A percentile compares a stretch with the other conserved stretches of the same genome.
phyloP scores from a whole-genome alignment of 1,140 invertebrate species.

The Apis florea region DNA sequence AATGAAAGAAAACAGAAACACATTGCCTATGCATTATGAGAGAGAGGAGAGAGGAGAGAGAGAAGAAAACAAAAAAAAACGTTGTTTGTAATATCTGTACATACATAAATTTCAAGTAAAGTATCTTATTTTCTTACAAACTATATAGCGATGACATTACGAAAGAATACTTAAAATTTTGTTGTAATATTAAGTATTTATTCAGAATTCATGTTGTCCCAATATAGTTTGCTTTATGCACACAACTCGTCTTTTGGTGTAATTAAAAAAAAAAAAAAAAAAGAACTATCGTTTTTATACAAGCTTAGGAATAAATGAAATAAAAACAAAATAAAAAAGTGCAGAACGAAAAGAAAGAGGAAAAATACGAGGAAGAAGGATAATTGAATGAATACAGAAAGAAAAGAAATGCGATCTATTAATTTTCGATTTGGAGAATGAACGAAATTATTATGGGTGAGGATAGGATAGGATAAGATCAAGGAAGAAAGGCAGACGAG shows the following conservation, averaged over 20 bases:
- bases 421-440: constrained; percentile 26
- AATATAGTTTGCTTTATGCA: constrained; percentile 70
- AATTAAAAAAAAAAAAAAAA: constrained; percentile 50
- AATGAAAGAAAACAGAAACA: constrained; percentile 24
- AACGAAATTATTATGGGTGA: not conserved
- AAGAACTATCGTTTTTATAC: constrained; percentile 65
- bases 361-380: not conserved
- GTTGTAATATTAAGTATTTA: constrained; percentile 74
- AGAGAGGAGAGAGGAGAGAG: constrained; percentile 10
- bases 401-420: constrained; percentile 6
- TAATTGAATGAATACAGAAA: not conserved
- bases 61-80: constrained; percentile 35
- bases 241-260: constrained; percentile 61
- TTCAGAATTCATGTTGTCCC: constrained; percentile 69
- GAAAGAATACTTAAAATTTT: constrained; percentile 72
- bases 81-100: constrained; percentile 77
- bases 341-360: not conserved
- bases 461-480: not conserved
- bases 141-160: constrained; percentile 72
- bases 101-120: constrained; percentile 76
- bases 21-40: constrained; percentile 66
- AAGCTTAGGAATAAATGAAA: constrained; percentile 59
- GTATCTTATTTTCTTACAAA: constrained; percentile 77
- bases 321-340: constrained; percentile 10
- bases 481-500: not conserved